Conservation (phyloP, 2,888 invertebrate species). For the Hemaris fuciformis region DNA sequence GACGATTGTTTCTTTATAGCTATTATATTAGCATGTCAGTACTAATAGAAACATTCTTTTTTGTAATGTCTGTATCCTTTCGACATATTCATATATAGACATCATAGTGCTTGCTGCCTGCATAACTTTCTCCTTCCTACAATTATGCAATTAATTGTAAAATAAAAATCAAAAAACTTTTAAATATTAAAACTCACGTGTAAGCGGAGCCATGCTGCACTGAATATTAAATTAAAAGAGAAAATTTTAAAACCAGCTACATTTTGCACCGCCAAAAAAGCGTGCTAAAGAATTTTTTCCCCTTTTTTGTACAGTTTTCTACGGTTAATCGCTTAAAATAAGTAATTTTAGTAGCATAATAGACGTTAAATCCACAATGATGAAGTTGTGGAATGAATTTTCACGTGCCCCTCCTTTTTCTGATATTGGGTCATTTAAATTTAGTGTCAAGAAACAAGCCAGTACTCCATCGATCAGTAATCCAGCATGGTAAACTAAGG, state of each 20-base stretch:
- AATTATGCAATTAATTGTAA: not conserved
- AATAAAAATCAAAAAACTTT: not conserved
- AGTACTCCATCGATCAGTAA: no score
- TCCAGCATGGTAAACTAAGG: no score
- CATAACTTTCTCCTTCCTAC: not conserved
- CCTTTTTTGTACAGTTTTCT: not conserved
- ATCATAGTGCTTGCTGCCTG: not conserved
- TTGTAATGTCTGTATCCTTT: no score
- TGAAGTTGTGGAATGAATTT: no score
- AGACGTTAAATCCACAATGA: no score
- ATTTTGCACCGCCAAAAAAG: not conserved
- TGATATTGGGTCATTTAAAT: no score
- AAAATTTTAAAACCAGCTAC: not conserved
- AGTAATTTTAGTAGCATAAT: not conserved
- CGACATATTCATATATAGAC: not conserved
- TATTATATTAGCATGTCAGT: no score
- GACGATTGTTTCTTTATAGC: no score
- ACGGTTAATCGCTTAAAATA: not conserved
- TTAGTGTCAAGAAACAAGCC: no score
- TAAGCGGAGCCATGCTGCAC: not conserved
- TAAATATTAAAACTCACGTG: not conserved
- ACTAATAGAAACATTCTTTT: no score
- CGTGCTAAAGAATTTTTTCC: no score
- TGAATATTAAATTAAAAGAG: not conserved
- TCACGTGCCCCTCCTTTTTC: no score